Evolutionary conservation across 2,113 vertebrate species (phyloP).

Genomic region (Notiomystis cincta): DNA sequence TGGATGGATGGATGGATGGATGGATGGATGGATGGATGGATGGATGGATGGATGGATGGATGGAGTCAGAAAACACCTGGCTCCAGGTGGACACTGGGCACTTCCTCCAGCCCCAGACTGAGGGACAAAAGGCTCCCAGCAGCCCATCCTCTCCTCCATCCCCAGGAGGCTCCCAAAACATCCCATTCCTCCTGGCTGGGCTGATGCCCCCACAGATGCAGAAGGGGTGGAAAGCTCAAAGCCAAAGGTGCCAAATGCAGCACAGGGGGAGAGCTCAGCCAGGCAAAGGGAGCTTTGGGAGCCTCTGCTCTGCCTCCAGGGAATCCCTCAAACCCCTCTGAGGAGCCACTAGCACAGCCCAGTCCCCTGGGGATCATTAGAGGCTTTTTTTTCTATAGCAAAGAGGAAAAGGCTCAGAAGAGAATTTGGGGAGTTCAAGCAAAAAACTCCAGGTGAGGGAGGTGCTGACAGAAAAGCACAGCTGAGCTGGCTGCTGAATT

Average conservation of each 20-base stretch:
- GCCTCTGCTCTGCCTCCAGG: neutral
- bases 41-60: neutral
- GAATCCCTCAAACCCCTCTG: neutral
- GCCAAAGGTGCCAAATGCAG: neutral
- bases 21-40: neutral
- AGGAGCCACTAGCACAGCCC: neutral
- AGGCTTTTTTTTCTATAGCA: neutral
- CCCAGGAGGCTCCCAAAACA: neutral
- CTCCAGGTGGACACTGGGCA: accelerated
- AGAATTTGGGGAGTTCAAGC: neutral
- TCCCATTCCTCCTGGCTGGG: neutral
- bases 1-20: neutral
- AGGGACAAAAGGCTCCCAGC: neutral
- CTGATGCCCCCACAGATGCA: neutral
- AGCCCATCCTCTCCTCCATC: neutral
- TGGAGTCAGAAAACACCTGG: neutral
- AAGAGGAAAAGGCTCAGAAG: neutral
- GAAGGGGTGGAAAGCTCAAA: neutral
- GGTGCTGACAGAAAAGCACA: neutral
- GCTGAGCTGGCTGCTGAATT: neutral
- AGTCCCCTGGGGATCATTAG: neutral
- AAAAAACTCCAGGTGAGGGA: neutral
- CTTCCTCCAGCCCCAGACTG: neutral
- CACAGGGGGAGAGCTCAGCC: neutral
- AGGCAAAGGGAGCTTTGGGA: neutral